These are phyloP conservation scores for Hyles euphorbiae DNA, from an alignment of 1,140 invertebrate species.

Conservation along the genomic window DNA sequence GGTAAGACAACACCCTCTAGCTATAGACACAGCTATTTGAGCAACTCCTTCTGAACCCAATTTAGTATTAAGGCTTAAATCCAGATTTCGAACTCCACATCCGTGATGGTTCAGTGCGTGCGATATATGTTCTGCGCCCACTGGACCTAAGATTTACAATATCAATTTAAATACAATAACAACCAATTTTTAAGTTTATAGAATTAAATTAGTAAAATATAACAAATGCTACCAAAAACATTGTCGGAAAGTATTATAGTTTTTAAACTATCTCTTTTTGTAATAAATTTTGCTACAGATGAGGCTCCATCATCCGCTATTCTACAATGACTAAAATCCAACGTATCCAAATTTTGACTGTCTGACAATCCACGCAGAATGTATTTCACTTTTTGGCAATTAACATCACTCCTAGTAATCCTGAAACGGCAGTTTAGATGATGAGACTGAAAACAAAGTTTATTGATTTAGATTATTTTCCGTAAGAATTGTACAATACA, in stretches of 20 bases:
- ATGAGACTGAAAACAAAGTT: not conserved
- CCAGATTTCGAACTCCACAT: slow-evolving; percentile 53
- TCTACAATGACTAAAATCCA: slow-evolving; percentile 74
- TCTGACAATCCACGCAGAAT: slow-evolving; percentile 65
- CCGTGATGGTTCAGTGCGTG: slow-evolving; percentile 56
- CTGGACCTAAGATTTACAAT: slow-evolving; percentile 37
- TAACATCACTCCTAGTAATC: slow-evolving; percentile 70
- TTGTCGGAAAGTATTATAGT: slow-evolving; percentile 68
- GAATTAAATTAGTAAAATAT: not conserved
- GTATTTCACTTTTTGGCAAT: slow-evolving; percentile 67
- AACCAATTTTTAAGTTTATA: too few species aligned
- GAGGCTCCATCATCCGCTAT: slow-evolving; percentile 65
- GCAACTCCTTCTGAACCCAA: slow-evolving; percentile 65
- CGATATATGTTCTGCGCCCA: slow-evolving; percentile 59
- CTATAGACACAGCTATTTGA: slow-evolving; percentile 60
- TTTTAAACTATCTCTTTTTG: slow-evolving; percentile 55
- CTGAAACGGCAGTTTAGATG: slow-evolving; percentile 38
- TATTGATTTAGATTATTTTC: not conserved
- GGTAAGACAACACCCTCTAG: slow-evolving; percentile 66
- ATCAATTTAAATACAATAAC: not conserved
- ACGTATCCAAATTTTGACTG: slow-evolving; percentile 49
- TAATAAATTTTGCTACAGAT: slow-evolving; percentile 63
- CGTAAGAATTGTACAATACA: not conserved
- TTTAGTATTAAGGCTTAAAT: slow-evolving; percentile 64
- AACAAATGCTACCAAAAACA: slow-evolving; percentile 55